Evolutionary conservation across 1,140 invertebrate genomes (phyloP).

Genomic region (Brachionus sp.): DNA sequence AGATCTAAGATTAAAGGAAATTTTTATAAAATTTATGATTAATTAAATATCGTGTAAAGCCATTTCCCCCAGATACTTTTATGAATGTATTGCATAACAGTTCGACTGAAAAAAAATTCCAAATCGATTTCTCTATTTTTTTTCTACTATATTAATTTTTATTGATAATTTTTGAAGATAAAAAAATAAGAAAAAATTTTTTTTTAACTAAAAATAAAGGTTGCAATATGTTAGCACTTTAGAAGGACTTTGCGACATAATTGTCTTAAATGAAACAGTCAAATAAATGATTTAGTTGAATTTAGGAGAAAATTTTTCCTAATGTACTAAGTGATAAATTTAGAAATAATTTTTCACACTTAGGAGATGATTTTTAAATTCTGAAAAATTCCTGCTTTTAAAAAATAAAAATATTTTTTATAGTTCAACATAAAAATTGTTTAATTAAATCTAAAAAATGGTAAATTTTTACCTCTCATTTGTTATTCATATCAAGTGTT

Average conservation of each 20-base stretch:
- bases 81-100: neutral
- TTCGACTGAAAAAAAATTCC: neutral
- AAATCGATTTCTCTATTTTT: neutral
- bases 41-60: conserved; percentile 9
- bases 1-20: neutral
- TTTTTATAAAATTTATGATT: neutral
- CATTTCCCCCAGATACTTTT: neutral
- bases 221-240: neutral
- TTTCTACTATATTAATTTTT: too few species aligned
- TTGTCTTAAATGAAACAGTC: neutral
- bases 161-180: too few species aligned
- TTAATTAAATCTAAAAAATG: neutral
- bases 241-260: neutral
- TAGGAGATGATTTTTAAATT: too few species aligned
- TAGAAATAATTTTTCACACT: neutral
- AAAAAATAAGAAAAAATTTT: too few species aligned
- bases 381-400: too few species aligned
- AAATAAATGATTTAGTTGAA: neutral
- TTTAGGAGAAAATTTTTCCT: too few species aligned
- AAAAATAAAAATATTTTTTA: too few species aligned
- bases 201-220: too few species aligned
- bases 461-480: neutral
- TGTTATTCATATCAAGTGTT: neutral
- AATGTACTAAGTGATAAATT: neutral
- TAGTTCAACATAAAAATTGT: too few species aligned